Base-by-base conservation (phyloP, 2,888 invertebrate genomes). In the Tortricodes alternella region DNA sequence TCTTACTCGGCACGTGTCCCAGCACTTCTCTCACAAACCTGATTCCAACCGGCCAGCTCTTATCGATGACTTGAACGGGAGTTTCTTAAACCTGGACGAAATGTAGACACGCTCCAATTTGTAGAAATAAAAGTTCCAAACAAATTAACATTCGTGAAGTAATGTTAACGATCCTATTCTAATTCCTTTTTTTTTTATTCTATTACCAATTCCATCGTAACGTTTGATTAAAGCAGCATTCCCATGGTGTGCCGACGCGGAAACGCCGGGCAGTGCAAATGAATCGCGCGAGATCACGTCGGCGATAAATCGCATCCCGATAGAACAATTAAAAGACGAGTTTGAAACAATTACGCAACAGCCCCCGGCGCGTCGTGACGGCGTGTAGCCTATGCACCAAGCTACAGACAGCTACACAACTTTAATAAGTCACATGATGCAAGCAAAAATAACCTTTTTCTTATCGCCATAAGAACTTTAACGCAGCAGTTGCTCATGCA, bases 271-370 rank as follows among this genome's bases (percentile, higher is more conserved):
- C 56, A 77, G 80, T 79, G 81, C 79, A 84, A 88, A 87, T 85
- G 84, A 86, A 84, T 84, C 78, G 75, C 80, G 72, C 72, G 78
- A 76, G 86, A 87, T 89, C 90, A 90, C 90, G 90, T 89, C 83
- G 78, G 66, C 76, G 77, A 90, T 90, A 90, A 90, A 90, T 90
- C 83, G 67, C 76, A 69, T 78, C 85, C 73, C 86, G 89, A 89
- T 89, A 88, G 87, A 89, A 90, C 89, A 90, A 90, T 90, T 90
- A 90, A 90, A 90, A 89, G 87, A 83, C 83, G 85, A 86, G 84
- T 82, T 88, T 89, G 86, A 90, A 90, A 90, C 90, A 89, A 90
- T 90, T 90, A 90, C 87, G 86, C 85, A 85, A 82, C 76, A 68
- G 79, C 89, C 83, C 64, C 68, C 66, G 88, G 89, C 81, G 67